phyloP scores from a whole-genome alignment of 2,888 invertebrate species.

The Onthophagus sagittarius region DNA sequence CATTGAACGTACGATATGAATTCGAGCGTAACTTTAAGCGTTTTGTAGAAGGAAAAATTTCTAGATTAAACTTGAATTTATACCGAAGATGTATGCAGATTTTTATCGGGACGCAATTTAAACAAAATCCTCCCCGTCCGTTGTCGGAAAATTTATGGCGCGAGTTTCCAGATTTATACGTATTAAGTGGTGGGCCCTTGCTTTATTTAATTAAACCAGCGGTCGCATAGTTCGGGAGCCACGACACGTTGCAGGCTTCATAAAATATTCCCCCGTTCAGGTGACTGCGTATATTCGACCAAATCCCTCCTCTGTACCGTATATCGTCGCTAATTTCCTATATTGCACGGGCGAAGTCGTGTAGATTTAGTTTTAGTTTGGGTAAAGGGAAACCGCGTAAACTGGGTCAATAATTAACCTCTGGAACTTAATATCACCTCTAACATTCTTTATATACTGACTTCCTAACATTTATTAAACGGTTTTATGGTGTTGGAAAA shows the following conservation, averaged over 20 bases:
- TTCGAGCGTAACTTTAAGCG: not conserved
- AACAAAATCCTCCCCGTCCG: not conserved
- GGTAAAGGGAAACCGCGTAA: not conserved
- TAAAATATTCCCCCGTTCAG: conserved; percentile 3
- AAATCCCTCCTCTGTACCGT: not conserved
- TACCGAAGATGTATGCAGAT: not conserved
- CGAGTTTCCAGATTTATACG: not conserved
- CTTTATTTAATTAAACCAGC: conserved; percentile 10
- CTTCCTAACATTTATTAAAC: too few relatives aligned
- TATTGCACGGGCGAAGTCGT: not conserved
- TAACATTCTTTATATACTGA: too few relatives aligned
- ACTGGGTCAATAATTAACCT: not conserved
- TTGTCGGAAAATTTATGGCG: not conserved
- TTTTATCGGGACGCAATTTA: not conserved
- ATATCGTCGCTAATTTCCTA: not conserved
- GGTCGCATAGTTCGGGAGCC: conserved; percentile 10
- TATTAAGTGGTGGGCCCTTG: not conserved
- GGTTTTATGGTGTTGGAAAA: too few relatives aligned
- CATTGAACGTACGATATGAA: not conserved
- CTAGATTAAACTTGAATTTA: not conserved
- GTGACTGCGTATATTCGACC: not conserved
- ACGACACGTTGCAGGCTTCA: conserved; percentile 8
- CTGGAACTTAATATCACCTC: not conserved
- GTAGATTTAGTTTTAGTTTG: not conserved
- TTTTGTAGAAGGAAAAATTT: not conserved